These are phyloP conservation scores for Eupithecia pulchellata DNA, from an alignment of 2,888 invertebrate species.

Conservation along the genomic window DNA sequence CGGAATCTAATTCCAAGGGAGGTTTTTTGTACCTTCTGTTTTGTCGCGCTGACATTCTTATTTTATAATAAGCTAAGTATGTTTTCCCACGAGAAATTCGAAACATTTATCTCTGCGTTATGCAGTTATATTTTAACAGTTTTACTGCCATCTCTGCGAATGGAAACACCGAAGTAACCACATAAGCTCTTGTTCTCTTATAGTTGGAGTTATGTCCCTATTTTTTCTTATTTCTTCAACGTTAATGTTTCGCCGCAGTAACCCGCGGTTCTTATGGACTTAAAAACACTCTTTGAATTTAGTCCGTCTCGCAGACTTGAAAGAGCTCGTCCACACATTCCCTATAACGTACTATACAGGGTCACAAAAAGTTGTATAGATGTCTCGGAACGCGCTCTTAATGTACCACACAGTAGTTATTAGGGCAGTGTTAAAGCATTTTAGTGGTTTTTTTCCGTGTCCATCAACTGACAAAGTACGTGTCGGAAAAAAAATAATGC, in stretches of 20 bases:
- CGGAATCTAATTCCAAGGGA: constrained; percentile 44
- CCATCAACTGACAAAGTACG: too few species aligned
- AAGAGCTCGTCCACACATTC: constrained; percentile 28
- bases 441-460: too few species aligned
- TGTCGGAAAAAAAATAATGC: too few species aligned
- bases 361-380: background rate
- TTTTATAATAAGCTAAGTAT: background rate
- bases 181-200: constrained; percentile 22
- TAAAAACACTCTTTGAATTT: constrained; percentile 40
- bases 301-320: constrained; percentile 34
- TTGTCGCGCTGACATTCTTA: constrained; percentile 14
- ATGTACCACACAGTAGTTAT: constrained; percentile 13
- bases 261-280: constrained; percentile 36
- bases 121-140: background rate
- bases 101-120: background rate
- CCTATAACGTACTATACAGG: constrained; percentile 17
- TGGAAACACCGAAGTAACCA: constrained; percentile 9
- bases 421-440: background rate
- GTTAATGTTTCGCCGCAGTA: constrained; percentile 34
- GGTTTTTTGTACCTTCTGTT: constrained; percentile 20
- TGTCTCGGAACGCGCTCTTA: constrained; percentile 2
- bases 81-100: background rate
- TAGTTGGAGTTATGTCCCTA: constrained; percentile 24
- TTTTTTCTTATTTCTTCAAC: constrained; percentile 34
- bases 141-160: background rate